phyloP scores from a whole-genome alignment of 2,113 vertebrate genomes.

The Columba livia region DNA sequence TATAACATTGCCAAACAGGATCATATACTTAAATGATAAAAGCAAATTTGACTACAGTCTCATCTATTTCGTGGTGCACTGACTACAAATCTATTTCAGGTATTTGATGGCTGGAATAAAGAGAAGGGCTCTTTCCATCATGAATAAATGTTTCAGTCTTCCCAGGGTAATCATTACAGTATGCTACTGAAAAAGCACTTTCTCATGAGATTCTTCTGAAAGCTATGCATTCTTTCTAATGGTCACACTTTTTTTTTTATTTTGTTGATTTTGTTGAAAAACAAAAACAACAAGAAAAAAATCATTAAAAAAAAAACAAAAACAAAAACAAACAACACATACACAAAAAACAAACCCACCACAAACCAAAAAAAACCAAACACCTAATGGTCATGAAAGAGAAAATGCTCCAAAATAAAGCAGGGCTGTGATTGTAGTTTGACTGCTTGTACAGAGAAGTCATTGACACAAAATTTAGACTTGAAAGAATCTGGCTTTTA shows the following conservation, averaged over 20 bases:
- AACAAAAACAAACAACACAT: too few species aligned
- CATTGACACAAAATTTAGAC: neutral
- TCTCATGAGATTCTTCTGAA: neutral
- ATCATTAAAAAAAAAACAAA: too few species aligned
- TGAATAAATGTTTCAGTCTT: neutral
- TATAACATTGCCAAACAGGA: neutral
- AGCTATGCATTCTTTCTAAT: neutral
- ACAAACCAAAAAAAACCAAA: too few species aligned
- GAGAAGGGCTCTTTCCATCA: neutral
- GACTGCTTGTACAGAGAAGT: neutral
- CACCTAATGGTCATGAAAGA: neutral
- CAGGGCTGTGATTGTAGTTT: neutral
- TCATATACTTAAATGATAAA: conserved; percentile 19
- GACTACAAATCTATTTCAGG: neutral
- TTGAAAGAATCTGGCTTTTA: neutral
- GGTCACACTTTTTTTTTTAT: neutral
- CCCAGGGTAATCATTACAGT: neutral
- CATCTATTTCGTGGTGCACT: neutral
- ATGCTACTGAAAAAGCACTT: neutral
- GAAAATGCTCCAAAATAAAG: neutral
- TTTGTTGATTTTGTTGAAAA: neutral
- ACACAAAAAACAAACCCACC: too few species aligned
- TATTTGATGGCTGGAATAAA: conserved; percentile 24
- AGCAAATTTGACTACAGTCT: conserved; percentile 1
- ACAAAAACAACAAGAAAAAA: too few species aligned